Conservation (phyloP, 2,797 vertebrate species). For the Acanthiza pusilla region DNA sequence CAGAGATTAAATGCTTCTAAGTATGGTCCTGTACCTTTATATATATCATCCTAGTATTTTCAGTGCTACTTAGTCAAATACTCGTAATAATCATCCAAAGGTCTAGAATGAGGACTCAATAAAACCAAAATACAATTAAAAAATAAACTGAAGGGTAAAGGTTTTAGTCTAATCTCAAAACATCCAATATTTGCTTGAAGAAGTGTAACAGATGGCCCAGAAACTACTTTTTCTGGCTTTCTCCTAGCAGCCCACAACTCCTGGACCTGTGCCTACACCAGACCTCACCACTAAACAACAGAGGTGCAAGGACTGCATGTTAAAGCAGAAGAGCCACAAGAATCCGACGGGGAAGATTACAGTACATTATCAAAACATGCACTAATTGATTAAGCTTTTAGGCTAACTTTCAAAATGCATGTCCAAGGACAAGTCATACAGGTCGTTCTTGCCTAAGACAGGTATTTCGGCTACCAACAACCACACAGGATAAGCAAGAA, state of each 20-base stretch:
- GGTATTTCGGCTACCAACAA: not conserved
- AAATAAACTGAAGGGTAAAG: not conserved
- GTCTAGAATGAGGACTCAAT: not conserved
- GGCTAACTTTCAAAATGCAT: not conserved
- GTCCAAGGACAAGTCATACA: not conserved
- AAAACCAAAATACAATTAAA: not conserved
- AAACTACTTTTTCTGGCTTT: not conserved
- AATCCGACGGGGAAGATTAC: not conserved
- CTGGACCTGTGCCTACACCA: not conserved
- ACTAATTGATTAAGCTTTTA: not conserved
- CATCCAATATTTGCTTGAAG: not conserved
- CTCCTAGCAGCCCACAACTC: not conserved
- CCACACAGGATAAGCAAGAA: not conserved
- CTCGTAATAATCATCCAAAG: not conserved
- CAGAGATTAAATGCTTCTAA: not conserved
- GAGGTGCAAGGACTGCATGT: not conserved
- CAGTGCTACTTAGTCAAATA: not conserved
- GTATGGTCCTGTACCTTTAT: not conserved
- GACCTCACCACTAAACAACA: not conserved
- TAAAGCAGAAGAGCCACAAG: not conserved
- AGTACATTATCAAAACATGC: not conserved
- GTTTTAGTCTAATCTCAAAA: not conserved
- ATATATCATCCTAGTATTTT: not conserved
- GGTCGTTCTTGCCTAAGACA: not conserved
- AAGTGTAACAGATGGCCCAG: not conserved